Percentiles rank a stretch among this genome's conserved stretches.
These are phyloP conservation scores for Harpagoxenus sublaevis DNA, from an alignment of 2,888 invertebrate species.

Conservation along the genomic window DNA sequence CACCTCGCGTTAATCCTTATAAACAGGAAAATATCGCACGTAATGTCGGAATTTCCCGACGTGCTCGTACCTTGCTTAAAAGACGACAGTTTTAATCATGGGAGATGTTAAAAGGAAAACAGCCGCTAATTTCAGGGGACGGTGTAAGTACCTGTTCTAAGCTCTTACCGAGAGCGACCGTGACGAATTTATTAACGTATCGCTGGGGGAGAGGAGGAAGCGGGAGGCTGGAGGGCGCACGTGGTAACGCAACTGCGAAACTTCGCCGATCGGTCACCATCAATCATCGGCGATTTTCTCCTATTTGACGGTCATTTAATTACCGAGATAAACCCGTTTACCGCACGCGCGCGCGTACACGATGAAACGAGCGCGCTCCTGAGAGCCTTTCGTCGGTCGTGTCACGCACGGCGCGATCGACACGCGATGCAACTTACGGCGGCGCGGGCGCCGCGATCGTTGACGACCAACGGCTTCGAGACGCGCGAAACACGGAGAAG, in stretches of 20 bases:
- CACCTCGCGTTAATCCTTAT: neutral
- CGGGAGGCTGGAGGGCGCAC: neutral
- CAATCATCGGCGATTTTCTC: conserved; percentile 45
- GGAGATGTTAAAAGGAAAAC: neutral
- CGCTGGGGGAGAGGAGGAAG: neutral
- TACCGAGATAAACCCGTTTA: conserved; percentile 45
- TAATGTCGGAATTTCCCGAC: neutral
- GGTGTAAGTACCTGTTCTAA: neutral
- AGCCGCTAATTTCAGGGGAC: neutral
- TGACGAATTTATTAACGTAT: conserved; percentile 37
- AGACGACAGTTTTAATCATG: neutral
- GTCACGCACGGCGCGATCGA: conserved; percentile 55
- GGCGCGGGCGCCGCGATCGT: neutral
- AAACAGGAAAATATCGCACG: neutral
- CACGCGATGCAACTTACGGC: conserved; percentile 39
- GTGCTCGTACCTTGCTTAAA: neutral
- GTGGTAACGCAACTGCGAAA: conserved; percentile 13
- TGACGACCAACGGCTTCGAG: neutral
- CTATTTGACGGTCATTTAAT: conserved; percentile 47
- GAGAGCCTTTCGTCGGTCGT: conserved; percentile 38
- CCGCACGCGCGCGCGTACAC: neutral
- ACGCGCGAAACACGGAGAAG: neutral
- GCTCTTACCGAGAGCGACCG: neutral
- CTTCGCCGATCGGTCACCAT: conserved; percentile 44
- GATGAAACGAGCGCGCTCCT: conserved; percentile 43